phyloP scores from a whole-genome alignment of 2,113 vertebrate genomes.

The Leptodactylus fuscus region DNA sequence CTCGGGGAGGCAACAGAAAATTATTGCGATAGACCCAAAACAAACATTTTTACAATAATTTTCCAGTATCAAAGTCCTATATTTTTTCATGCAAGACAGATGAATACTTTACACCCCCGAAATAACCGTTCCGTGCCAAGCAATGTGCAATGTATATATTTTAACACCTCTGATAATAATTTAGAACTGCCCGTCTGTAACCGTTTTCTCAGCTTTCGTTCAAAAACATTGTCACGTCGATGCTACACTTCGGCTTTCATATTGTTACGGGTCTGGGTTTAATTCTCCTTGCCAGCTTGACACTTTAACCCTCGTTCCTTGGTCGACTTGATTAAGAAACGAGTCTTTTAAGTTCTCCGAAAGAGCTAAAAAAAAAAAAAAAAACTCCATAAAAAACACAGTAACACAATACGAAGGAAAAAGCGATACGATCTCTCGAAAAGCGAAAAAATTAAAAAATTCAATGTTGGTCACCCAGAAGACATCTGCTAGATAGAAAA shows the following conservation, averaged over 20 bases:
- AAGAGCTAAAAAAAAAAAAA: conserved; percentile 73
- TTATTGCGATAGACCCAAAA: conserved; percentile 77
- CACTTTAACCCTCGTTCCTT: conserved; percentile 76
- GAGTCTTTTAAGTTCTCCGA: conserved; percentile 78
- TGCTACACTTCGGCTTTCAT: conserved; percentile 76
- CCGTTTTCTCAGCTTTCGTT: conserved; percentile 78
- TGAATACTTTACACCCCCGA: conserved; percentile 76
- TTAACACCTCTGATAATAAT: conserved; percentile 86
- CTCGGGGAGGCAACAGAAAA: conserved; percentile 64
- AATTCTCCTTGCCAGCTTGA: conserved; percentile 72
- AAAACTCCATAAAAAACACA: conserved; percentile 78
- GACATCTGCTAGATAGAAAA: conserved; percentile 77
- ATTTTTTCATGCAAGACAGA: conserved; percentile 83
- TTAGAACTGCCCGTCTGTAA: conserved; percentile 77
- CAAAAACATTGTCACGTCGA: conserved; percentile 73
- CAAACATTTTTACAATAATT: conserved; percentile 87
- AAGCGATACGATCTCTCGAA: conserved; percentile 86
- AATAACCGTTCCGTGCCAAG: conserved; percentile 77
- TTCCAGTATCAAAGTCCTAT: conserved; percentile 87
- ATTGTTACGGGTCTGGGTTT: conserved; percentile 75
- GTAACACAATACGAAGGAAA: conserved; percentile 82
- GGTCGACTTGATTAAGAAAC: conserved; percentile 78
- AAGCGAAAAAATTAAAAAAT: conserved; percentile 72
- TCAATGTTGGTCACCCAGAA: conserved; percentile 80
- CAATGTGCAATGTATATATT: conserved; percentile 81